Evolutionary conservation across 1,140 invertebrate species (phyloP).

Genomic region (Aphelinus certus): DNA sequence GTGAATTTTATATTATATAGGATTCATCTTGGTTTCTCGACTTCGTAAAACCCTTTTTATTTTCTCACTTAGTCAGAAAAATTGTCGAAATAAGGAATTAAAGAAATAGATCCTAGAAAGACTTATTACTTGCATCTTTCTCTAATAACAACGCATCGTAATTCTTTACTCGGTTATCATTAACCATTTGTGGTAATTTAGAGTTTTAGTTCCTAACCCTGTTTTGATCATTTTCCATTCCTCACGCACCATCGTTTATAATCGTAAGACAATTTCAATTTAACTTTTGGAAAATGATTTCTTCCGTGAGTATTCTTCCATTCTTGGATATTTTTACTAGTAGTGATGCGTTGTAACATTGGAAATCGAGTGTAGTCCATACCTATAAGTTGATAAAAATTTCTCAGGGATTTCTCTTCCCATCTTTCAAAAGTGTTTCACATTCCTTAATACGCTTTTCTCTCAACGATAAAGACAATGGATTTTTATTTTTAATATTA

Average conservation of each 20-base stretch:
- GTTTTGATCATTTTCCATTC: neutral
- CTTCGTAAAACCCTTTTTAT: slow-evolving; percentile 14
- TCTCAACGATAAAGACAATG: slow-evolving; percentile 33
- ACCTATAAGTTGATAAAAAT: too few species aligned
- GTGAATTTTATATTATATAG: slow-evolving; percentile 41
- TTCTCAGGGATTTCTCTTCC: too few species aligned
- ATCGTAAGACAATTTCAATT: too few species aligned
- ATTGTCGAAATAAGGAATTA: slow-evolving; percentile 29
- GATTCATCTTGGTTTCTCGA: slow-evolving; percentile 36
- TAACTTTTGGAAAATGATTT: too few species aligned
- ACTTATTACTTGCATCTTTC: slow-evolving; percentile 11
- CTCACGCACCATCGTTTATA: too few species aligned
- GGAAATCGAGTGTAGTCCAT: too few species aligned
- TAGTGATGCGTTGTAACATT: too few species aligned
- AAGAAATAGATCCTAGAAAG: slow-evolving; percentile 40
- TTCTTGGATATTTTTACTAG: too few species aligned
- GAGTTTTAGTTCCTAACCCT: neutral
- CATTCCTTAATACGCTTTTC: slow-evolving; percentile 5
- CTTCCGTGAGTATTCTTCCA: too few species aligned
- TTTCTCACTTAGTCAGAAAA: slow-evolving; percentile 24
- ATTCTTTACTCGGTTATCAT: too few species aligned
- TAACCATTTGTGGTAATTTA: too few species aligned
- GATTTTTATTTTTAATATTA: slow-evolving; percentile 15
- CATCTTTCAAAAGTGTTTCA: neutral
- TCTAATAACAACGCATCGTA: too few species aligned